Evolutionary conservation across 2,797 vertebrate species (phyloP).

Genomic region (Protosalanx chinensis): DNA sequence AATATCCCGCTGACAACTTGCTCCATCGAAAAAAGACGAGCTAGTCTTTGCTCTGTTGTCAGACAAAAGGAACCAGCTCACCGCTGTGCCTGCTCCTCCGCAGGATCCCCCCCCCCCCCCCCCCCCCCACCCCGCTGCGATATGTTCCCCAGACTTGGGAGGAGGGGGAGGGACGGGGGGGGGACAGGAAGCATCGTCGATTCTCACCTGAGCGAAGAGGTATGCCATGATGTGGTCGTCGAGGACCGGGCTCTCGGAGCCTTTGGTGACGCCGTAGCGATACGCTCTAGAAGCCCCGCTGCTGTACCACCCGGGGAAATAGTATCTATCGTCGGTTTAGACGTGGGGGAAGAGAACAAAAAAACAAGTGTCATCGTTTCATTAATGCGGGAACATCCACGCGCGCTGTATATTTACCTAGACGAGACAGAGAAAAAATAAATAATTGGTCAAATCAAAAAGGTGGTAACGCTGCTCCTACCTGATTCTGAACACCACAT

Average conservation of each 20-base stretch:
- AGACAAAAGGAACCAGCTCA: neutral
- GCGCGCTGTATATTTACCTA: no score
- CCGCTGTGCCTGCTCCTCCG: no score
- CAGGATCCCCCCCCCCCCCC: no score
- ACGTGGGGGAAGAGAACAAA: neutral
- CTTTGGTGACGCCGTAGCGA: slow-evolving; percentile 81
- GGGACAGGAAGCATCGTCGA: neutral
- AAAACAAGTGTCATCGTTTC: neutral
- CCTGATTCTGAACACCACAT: slow-evolving; percentile 84
- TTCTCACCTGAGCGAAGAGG: slow-evolving; percentile 87
- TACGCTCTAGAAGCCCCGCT: slow-evolving; percentile 79
- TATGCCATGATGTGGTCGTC: slow-evolving; percentile 91
- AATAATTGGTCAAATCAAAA: neutral
- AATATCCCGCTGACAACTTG: no score
- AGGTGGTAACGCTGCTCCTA: slow-evolving; percentile 24
- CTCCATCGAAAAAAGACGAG: no score
- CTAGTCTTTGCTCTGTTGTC: neutral
- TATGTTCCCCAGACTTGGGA: neutral
- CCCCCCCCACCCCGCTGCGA: no score
- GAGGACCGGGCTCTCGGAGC: slow-evolving; percentile 83
- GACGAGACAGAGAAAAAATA: no score
- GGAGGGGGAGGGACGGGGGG: no score
- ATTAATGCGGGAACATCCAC: neutral
- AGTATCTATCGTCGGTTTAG: slow-evolving; percentile 74
- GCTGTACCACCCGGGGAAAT: slow-evolving; percentile 92